phyloP scores from a whole-genome alignment of 2,888 invertebrate species.

The Pteria penguin region DNA sequence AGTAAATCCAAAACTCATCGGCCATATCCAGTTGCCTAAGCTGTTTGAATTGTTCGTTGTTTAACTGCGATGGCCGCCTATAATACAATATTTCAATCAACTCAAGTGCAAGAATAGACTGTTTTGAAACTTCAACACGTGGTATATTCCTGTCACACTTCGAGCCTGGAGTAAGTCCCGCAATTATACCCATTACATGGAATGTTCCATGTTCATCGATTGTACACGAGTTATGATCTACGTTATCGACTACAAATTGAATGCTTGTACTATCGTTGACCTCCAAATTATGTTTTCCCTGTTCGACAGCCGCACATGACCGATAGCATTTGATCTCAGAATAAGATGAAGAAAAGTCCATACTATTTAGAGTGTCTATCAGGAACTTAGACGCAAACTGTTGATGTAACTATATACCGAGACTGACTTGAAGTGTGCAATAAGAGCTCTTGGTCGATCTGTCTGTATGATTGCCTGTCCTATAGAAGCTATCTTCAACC shows the following conservation, averaged over 20 bases:
- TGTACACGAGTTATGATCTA: constrained; percentile 59
- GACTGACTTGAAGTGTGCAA: constrained; percentile 23
- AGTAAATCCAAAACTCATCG: constrained; percentile 13
- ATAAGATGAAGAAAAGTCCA: constrained; percentile 55
- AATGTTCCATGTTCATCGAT: constrained; percentile 54
- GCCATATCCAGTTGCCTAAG: not conserved
- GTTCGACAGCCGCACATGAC: constrained; percentile 30
- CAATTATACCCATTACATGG: constrained; percentile 50
- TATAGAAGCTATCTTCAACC: not conserved
- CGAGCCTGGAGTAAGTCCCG: constrained; percentile 34
- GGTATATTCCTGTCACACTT: not conserved
- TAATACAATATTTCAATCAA: not conserved
- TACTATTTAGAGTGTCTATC: constrained; percentile 50
- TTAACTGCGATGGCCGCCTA: not conserved
- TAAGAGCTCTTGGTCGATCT: not conserved
- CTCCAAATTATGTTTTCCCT: not conserved
- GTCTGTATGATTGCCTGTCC: not conserved
- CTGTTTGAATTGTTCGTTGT: not conserved
- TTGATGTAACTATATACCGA: constrained; percentile 31
- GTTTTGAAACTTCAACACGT: not conserved
- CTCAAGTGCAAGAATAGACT: not conserved
- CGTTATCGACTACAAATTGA: constrained; percentile 64
- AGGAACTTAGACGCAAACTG: constrained; percentile 55
- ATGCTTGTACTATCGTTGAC: constrained; percentile 39
- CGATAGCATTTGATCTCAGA: constrained; percentile 44